A percentile compares a stretch with the other conserved stretches of the same genome.
Evolutionary conservation across 2,113 vertebrate species (phyloP).

Genomic region (Hemiscyllium ocellatum): DNA sequence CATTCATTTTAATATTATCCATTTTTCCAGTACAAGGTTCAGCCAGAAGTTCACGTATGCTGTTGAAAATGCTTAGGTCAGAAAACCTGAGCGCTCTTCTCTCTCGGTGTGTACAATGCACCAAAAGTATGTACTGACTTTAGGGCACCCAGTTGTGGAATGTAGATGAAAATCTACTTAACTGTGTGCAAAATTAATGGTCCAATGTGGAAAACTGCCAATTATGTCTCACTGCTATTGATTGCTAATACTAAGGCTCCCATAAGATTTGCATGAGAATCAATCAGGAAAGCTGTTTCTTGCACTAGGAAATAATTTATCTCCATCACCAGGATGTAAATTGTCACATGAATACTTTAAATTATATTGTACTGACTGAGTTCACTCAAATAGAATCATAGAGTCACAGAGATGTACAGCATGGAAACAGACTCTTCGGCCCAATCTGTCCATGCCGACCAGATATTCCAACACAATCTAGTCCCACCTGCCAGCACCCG

Average conservation of each 20-base stretch:
- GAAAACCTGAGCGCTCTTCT: not conserved
- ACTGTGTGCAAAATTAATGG: not conserved
- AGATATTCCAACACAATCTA: no score
- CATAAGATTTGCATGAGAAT: not conserved
- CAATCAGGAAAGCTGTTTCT: not conserved
- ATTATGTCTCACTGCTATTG: not conserved
- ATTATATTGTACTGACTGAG: not conserved
- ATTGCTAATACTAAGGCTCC: not conserved
- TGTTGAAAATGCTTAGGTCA: not conserved
- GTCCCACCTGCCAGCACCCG: no score
- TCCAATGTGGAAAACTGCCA: not conserved
- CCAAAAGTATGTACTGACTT: not conserved
- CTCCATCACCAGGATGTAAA: not conserved
- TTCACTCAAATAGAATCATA: not conserved
- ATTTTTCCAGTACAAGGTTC: not conserved
- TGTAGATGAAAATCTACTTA: not conserved
- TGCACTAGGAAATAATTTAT: not conserved
- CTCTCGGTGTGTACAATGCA: no score
- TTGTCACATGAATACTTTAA: not conserved
- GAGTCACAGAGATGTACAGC: no score
- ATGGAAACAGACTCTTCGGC: no score
- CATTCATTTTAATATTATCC: not conserved
- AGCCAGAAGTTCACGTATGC: not conserved
- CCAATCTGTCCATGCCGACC: no score
- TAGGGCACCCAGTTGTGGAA: not conserved